A percentile compares a stretch with the other conserved stretches of the same genome.
Evolutionary conservation across 2,888 invertebrate genomes (phyloP).

Genomic region (Papilio demoleus): DNA sequence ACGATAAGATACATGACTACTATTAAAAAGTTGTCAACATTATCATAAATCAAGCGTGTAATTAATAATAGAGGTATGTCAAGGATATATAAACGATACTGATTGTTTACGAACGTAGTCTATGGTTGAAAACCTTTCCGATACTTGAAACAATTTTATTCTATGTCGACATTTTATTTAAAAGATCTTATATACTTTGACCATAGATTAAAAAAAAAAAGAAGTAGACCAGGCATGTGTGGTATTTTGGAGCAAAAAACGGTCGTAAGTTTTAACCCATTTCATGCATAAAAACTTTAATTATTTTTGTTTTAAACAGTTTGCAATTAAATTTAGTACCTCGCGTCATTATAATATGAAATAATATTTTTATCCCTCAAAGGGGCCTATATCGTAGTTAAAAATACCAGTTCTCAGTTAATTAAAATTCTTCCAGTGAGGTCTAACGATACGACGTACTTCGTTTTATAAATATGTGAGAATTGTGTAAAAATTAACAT

Average conservation of each 20-base stretch:
- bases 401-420: slow-evolving; percentile 1
- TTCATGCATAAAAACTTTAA: not conserved
- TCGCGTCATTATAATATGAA: not conserved
- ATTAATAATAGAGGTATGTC: slow-evolving; percentile 1
- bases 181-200: not conserved
- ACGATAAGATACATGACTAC: slow-evolving; percentile 11
- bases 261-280: not conserved
- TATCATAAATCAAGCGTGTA: not conserved
- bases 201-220: not conserved
- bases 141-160: not conserved
- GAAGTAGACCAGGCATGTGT: not conserved
- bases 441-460: not conserved
- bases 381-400: not conserved
- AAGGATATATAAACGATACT: not conserved
- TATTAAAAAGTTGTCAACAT: slow-evolving; percentile 9
- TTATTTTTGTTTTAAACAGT: not conserved
- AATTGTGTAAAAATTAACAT: not conserved
- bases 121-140: not conserved
- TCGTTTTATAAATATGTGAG: slow-evolving; percentile 1
- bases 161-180: not conserved
- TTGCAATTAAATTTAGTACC: not conserved
- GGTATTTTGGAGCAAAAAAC: no score
- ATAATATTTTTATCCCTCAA: not conserved
- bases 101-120: not conserved
- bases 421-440: slow-evolving; percentile 8